Evolutionary conservation across 2,113 vertebrate species (phyloP), one percentile per base, ranked within the genome.

Genomic region (Equus przewalskii): DNA sequence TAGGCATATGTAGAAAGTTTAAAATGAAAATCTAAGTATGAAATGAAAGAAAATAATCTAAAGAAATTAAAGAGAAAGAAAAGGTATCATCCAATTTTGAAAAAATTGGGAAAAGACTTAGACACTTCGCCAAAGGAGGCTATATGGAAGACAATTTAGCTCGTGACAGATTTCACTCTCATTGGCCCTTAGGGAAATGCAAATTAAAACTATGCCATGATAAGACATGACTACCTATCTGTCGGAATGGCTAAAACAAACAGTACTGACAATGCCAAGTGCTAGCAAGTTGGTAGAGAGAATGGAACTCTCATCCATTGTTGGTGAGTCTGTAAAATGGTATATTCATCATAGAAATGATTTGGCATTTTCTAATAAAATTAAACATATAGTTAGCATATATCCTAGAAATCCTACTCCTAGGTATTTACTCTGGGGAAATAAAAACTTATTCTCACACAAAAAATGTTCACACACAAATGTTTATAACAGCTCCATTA

Each of bases 361-460:
- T 75, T 78, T 93, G 56, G 10, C 30, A 75, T 51, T 75, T 78
- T 90, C 19, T 73, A n/a, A 62, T 62, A 44, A 84, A 94, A 91
- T 92, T 91, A 88, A 49, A 76, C 36, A 46, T 14, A 1, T 58
- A 69, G 80, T 54, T 83, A 85, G 22, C 12, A n/a, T 65, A 33
- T 64, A 12, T 94, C 14, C 21, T 60, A 60, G 64, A 95, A 96
- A 84, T 19, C 6, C 0, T 60, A 82, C 79, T 76, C 7, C 22
- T 85, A 54, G 21, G 3, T 67, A 46, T 89, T 94, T 80, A 81
- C 28, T n/a, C 8, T 21, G 73, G 56, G 88, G 28, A 80, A 94
- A 89, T 84, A 36, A 75, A 95, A 91, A 70, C 3, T 16, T 7
- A 84, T 30, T 11, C 54, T 60, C 49, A 60, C 33, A 30, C 9